These are phyloP conservation scores for Pseudomyrmex pallidus DNA, from an alignment of 1,140 invertebrate species.

Conservation along the genomic window DNA sequence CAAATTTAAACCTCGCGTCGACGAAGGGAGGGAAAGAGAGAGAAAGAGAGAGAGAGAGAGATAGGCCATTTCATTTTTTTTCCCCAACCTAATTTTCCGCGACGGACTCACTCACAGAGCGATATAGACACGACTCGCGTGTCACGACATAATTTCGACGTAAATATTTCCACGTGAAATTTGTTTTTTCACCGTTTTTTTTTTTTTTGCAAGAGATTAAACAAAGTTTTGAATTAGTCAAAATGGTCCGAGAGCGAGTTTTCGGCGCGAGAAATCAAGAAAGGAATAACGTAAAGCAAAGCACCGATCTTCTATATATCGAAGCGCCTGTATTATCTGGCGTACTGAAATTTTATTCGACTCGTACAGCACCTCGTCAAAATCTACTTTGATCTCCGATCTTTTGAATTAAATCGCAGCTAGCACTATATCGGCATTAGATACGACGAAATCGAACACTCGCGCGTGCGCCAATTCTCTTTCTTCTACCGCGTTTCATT, in stretches of 20 bases:
- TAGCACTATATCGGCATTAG: constrained; percentile 10
- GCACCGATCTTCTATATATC: not conserved
- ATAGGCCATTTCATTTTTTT: constrained; percentile 41
- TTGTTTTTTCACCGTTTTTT: not conserved
- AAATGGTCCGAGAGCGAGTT: constrained; percentile 5
- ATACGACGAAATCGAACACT: constrained; percentile 4
- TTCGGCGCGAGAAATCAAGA: not conserved
- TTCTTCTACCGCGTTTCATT: not conserved
- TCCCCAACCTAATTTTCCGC: constrained; percentile 11
- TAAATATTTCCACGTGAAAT: constrained; percentile 15
- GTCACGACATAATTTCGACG: not conserved
- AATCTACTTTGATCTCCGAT: constrained; percentile 36
- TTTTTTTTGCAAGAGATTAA: constrained; percentile 15
- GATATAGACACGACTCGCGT: constrained; percentile 5
- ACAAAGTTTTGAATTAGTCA: not conserved
- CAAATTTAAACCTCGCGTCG: constrained; percentile 35
- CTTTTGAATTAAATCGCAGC: constrained; percentile 22
- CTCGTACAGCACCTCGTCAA: constrained; percentile 19
- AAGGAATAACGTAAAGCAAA: constrained; percentile 1
- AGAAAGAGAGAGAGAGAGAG: not conserved
- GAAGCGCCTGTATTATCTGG: not conserved
- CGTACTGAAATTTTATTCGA: not conserved
- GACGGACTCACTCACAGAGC: not conserved
- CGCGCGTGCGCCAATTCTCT: not conserved
- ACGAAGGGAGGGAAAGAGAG: not conserved